A percentile compares a stretch with the other conserved stretches of the same genome.
Conservation (phyloP, 2,888 invertebrate genomes). For the Odontocerum albicorne region DNA sequence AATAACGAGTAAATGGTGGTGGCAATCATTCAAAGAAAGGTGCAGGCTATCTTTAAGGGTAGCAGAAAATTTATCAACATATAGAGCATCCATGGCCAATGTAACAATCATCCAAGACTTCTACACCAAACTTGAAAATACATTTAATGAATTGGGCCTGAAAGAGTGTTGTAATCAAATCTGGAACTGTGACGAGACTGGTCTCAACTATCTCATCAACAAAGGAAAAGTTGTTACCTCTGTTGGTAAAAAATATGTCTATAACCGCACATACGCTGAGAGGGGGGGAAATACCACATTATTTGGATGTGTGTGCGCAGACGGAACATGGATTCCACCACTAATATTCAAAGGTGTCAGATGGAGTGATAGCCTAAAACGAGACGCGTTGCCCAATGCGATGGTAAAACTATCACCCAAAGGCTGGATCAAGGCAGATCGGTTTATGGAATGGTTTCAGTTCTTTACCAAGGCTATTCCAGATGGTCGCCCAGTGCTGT, state of each 20-base stretch:
- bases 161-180: slow-evolving; percentile 15
- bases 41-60: slow-evolving; percentile 31
- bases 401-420: slow-evolving; percentile 37
- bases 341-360: slow-evolving; percentile 36
- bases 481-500: slow-evolving; percentile 11
- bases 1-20: slow-evolving; percentile 33
- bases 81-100: slow-evolving; percentile 26
- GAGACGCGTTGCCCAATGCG: slow-evolving; percentile 37
- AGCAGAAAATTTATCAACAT: slow-evolving; percentile 28
- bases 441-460: slow-evolving; percentile 3
- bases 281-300: slow-evolving; percentile 36
- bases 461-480: slow-evolving; percentile 14
- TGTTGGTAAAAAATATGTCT: slow-evolving; percentile 36
- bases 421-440: slow-evolving; percentile 34
- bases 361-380: slow-evolving; percentile 30
- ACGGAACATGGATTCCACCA: slow-evolving; percentile 8
- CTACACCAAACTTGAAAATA: slow-evolving; percentile 31
- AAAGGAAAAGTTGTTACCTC: slow-evolving; percentile 35
- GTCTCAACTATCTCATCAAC: slow-evolving; percentile 36
- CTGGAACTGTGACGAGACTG: slow-evolving; percentile 36
- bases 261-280: slow-evolving; percentile 35
- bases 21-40: slow-evolving; percentile 6
- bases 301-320: slow-evolving; percentile 30
- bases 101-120: slow-evolving; percentile 24
- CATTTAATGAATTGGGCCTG: slow-evolving; percentile 4